Percentiles rank a stretch among this genome's conserved stretches.
phyloP scores from a whole-genome alignment of 2,888 invertebrate species.

The Eutolmus rufibarbis region DNA sequence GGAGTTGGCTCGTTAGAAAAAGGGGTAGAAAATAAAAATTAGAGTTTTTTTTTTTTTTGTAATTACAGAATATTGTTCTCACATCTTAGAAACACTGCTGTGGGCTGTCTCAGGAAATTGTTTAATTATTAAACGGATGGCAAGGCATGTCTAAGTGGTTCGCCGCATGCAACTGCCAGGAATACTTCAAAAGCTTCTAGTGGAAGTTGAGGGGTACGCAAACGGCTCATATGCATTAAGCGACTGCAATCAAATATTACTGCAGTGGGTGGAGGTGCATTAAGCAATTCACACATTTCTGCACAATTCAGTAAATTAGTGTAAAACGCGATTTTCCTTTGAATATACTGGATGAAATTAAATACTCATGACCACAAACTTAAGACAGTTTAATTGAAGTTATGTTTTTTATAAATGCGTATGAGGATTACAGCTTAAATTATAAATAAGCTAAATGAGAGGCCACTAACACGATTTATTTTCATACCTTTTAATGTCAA shows the following conservation, averaged over 20 bases:
- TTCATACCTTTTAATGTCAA: too few species aligned
- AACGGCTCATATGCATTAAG: neutral
- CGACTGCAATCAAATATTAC: neutral
- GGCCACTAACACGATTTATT: too few species aligned
- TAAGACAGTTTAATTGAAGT: neutral
- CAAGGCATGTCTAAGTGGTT: neutral
- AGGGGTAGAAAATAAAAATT: neutral
- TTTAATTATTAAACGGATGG: neutral
- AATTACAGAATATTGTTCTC: neutral
- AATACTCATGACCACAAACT: neutral
- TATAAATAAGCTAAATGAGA: too few species aligned
- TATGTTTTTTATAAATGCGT: neutral
- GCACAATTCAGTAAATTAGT: neutral
- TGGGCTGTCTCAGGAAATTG: neutral
- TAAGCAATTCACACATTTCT: neutral
- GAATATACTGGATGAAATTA: neutral
- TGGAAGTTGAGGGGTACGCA: neutral
- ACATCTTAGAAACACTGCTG: neutral
- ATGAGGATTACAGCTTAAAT: too few species aligned
- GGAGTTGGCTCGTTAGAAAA: neutral
- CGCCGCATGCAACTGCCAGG: neutral
- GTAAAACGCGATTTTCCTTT: neutral
- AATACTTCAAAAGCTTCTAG: neutral
- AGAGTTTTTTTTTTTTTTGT: neutral
- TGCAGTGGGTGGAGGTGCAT: neutral